Conservation (phyloP, 2,888 invertebrate genomes). For the Stramonita haemastoma region DNA sequence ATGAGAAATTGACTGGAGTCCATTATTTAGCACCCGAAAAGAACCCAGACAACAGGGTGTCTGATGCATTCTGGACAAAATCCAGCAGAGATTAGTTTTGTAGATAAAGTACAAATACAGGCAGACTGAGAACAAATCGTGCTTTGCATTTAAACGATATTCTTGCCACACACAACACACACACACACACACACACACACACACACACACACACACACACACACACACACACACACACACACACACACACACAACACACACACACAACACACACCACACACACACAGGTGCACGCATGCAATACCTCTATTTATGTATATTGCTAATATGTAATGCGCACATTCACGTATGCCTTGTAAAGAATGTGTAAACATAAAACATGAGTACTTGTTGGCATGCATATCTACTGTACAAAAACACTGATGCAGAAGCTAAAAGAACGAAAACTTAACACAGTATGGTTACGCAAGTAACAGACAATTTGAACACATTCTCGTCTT, state of each 20-base stretch:
- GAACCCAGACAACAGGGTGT: too few species aligned
- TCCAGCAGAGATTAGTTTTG: too few species aligned
- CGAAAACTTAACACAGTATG: too few species aligned
- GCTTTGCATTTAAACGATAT: too few species aligned
- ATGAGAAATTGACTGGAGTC: too few species aligned
- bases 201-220: constrained; percentile 5
- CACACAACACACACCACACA: background rate
- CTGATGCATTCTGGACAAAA: too few species aligned
- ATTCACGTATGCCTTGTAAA: background rate
- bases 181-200: background rate
- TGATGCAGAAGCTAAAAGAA: background rate
- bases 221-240: background rate
- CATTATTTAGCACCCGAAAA: too few species aligned
- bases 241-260: background rate
- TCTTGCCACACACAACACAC: background rate
- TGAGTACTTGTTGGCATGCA: background rate
- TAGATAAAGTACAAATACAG: too few species aligned
- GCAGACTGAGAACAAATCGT: too few species aligned
- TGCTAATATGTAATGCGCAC: background rate
- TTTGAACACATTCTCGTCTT: background rate
- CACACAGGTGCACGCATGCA: background rate
- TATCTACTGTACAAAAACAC: background rate
- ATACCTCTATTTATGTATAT: background rate
- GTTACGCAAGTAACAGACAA: background rate
- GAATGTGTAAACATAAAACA: background rate